Evolutionary conservation across 2,888 invertebrate species (phyloP).

Genomic region (Rhamnusium bicolor): DNA sequence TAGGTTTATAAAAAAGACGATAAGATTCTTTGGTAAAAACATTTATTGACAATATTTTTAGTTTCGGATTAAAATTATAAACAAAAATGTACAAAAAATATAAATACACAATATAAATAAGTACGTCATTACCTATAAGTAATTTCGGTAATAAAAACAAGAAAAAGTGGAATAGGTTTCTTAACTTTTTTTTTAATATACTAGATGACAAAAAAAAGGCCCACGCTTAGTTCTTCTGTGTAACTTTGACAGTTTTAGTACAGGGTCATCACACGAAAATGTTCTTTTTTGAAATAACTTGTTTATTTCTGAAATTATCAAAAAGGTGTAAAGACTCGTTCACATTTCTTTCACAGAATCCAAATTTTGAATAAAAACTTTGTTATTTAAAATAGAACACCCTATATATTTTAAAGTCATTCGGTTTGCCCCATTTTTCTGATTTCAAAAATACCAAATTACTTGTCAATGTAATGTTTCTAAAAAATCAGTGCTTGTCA

Average conservation of each 20-base stretch:
- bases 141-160: not conserved
- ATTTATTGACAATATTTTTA: conserved; percentile 46
- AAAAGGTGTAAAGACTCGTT: too few relatives aligned
- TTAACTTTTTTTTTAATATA: conserved; percentile 9
- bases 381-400: too few relatives aligned
- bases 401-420: too few relatives aligned
- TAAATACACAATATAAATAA: conserved; percentile 48
- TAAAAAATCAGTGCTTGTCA: too few relatives aligned
- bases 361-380: too few relatives aligned
- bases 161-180: not conserved
- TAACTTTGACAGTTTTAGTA: not conserved
- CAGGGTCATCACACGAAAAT: too few relatives aligned
- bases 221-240: not conserved
- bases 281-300: too few relatives aligned
- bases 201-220: not conserved
- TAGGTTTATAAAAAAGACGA: conserved; percentile 36
- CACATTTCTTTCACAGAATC: too few relatives aligned
- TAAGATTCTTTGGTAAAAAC: conserved; percentile 53
- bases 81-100: conserved; percentile 50
- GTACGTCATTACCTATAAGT: conserved; percentile 26
- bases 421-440: too few relatives aligned
- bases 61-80: conserved; percentile 37
- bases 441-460: too few relatives aligned
- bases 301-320: too few relatives aligned
- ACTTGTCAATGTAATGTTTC: too few relatives aligned